Conservation (phyloP, 1,140 invertebrate genomes). For the Lordiphosa clarofinis region DNA sequence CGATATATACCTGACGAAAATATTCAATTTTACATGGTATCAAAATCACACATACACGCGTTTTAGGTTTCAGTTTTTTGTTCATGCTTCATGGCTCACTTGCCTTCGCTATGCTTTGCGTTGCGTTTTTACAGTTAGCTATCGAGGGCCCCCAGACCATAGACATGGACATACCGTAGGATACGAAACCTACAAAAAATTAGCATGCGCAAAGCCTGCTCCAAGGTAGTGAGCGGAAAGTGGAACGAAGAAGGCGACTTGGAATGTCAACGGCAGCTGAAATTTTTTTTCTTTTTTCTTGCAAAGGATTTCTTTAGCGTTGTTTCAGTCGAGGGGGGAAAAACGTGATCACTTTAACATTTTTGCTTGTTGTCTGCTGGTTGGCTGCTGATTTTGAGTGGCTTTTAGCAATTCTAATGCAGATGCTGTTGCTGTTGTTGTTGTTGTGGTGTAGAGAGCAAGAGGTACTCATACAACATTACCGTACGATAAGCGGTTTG, state of each 20-base stretch:
- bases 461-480: conserved; percentile 43
- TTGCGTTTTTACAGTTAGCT: conserved; percentile 65
- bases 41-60: conserved; percentile 44
- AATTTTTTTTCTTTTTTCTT: too few relatives aligned
- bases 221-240: conserved; percentile 9
- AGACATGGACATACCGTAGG: conserved; percentile 27
- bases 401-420: conserved; percentile 75
- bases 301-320: conserved; percentile 45
- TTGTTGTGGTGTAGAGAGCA: conserved; percentile 11
- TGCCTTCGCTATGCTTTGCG: conserved; percentile 17
- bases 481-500: conserved; percentile 57
- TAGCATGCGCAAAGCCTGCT: conserved; percentile 61
- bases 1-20: too few relatives aligned
- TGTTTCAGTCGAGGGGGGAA: conserved; percentile 28
- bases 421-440: conserved; percentile 40
- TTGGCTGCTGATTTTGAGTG: conserved; percentile 61
- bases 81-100: conserved; percentile 72
- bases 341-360: conserved; percentile 79
- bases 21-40: conserved; percentile 18
- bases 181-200: conserved; percentile 49
- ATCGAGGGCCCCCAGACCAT: conserved; percentile 43
- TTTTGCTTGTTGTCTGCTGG: conserved; percentile 59
- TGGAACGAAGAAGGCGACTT: conserved; percentile 15
- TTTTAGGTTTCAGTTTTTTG: conserved; percentile 28
- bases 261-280: conserved; percentile 76